Percentiles rank a stretch among this genome's conserved stretches.
Evolutionary conservation across 1,140 invertebrate species (phyloP).

Genomic region (Drosophila chauvacae): DNA sequence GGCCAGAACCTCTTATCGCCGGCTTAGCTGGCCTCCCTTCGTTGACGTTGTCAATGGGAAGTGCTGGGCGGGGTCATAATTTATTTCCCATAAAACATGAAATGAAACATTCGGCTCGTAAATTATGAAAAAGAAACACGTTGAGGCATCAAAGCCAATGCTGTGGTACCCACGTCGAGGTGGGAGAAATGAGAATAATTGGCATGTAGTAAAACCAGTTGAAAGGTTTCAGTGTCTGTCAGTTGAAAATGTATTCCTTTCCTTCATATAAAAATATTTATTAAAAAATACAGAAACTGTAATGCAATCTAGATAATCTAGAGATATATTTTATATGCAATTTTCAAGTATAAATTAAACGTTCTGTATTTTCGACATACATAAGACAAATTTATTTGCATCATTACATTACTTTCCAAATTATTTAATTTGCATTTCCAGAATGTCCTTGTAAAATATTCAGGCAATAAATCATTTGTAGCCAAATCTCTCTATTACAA

Average conservation of each 20-base stretch:
- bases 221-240: slow-evolving; percentile 8
- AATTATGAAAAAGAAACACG: slow-evolving; percentile 67
- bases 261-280: background rate
- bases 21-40: slow-evolving; percentile 51
- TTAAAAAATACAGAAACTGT: background rate
- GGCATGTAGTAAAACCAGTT: slow-evolving; percentile 36
- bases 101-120: slow-evolving; percentile 79
- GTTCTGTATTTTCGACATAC: background rate
- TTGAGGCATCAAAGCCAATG: slow-evolving; percentile 49
- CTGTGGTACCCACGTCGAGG: slow-evolving; percentile 14
- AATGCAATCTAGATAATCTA: background rate
- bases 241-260: background rate
- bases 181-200: slow-evolving; percentile 37
- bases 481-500: background rate
- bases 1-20: slow-evolving; percentile 64
- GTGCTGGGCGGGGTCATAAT: slow-evolving; percentile 59
- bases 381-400: background rate
- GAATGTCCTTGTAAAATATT: background rate
- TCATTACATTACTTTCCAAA: background rate
- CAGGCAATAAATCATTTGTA: background rate
- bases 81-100: slow-evolving; percentile 80
- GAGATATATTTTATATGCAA: background rate
- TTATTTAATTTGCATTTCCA: background rate
- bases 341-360: background rate
- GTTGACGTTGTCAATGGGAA: slow-evolving; percentile 42